phyloP scores from a whole-genome alignment of 2,113 vertebrate genomes.

The Rynchops niger region DNA sequence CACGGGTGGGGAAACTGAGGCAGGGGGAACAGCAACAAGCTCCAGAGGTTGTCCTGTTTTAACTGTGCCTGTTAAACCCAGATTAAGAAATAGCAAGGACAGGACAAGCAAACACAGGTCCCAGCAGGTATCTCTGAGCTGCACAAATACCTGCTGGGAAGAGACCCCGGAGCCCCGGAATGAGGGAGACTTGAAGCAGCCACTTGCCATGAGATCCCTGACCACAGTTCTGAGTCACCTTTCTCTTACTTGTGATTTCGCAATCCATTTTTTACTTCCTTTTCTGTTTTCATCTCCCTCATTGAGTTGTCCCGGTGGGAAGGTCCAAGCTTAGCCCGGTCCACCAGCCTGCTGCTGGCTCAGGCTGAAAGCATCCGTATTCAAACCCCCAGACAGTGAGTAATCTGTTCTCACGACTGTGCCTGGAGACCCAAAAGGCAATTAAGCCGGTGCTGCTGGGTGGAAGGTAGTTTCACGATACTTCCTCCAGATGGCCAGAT shows the following conservation, averaged over 20 bases:
- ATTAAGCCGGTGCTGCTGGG: background rate
- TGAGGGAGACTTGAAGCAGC: background rate
- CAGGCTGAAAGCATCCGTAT: background rate
- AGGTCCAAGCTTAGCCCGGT: background rate
- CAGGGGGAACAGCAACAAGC: background rate
- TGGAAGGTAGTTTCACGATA: background rate
- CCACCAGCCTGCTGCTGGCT: background rate
- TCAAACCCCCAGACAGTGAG: background rate
- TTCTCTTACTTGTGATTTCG: background rate
- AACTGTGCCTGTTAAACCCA: background rate
- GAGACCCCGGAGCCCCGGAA: background rate
- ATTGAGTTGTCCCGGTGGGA: background rate
- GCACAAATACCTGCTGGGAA: background rate
- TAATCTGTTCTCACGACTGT: background rate
- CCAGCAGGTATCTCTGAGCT: background rate
- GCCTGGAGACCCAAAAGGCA: background rate
- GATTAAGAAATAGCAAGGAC: background rate
- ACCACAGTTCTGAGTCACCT: background rate
- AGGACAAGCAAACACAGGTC: background rate
- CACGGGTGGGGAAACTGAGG: background rate
- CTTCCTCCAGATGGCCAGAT: background rate
- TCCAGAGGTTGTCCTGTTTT: background rate
- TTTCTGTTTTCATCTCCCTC: background rate
- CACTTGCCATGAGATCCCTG: background rate
- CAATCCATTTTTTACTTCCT: background rate